These are phyloP conservation scores for Melinaea marsaeus DNA, from an alignment of 2,888 invertebrate species.

Conservation along the genomic window DNA sequence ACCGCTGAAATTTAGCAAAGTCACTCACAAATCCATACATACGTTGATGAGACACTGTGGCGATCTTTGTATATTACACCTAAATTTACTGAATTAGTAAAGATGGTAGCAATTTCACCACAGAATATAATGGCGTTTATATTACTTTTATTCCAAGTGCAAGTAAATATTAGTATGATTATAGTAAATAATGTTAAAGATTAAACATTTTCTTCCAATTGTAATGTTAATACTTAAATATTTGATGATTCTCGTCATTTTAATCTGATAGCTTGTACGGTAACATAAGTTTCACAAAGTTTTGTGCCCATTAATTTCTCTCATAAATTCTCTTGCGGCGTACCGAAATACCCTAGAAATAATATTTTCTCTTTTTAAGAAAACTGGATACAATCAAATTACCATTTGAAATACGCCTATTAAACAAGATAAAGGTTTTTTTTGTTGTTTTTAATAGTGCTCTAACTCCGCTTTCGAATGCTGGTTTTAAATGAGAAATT, in stretches of 20 bases:
- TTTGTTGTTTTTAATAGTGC: slow-evolving; percentile 45
- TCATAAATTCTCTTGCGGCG: slow-evolving; percentile 38
- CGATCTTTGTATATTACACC: slow-evolving; percentile 38
- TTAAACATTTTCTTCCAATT: not conserved
- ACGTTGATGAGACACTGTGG: slow-evolving; percentile 47
- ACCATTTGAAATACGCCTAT: slow-evolving; percentile 62
- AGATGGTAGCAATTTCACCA: not conserved
- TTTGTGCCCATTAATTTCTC: no score
- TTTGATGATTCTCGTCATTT: no score
- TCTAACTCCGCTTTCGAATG: slow-evolving; percentile 10
- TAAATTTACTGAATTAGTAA: not conserved
- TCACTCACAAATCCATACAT: slow-evolving; percentile 41
- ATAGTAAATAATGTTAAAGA: not conserved
- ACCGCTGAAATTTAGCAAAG: slow-evolving; percentile 22
- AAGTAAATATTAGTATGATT: no score
- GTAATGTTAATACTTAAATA: not conserved
- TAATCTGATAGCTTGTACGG: no score
- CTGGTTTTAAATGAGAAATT: slow-evolving; percentile 9
- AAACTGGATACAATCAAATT: slow-evolving; percentile 72
- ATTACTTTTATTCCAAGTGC: no score
- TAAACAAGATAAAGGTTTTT: slow-evolving; percentile 59
- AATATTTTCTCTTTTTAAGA: slow-evolving; percentile 68
- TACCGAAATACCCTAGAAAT: slow-evolving; percentile 62
- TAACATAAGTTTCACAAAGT: no score
- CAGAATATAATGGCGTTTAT: not conserved